Evolutionary conservation across 2,888 invertebrate genomes (phyloP).

Genomic region (Stenurella melanura): DNA sequence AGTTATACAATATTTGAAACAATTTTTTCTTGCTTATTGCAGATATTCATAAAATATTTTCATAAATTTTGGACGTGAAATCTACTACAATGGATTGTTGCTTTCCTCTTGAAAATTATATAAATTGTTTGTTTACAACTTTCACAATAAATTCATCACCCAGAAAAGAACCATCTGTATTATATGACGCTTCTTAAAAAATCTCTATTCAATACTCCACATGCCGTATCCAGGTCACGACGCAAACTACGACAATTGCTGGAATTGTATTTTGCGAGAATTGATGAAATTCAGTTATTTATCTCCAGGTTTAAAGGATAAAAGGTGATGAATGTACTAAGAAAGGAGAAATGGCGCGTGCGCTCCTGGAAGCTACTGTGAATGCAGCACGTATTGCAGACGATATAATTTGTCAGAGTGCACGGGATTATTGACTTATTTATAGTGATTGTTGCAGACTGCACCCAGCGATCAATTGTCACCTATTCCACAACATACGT

Average conservation of each 20-base stretch:
- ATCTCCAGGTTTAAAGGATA: conserved; percentile 41
- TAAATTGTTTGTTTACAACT: not conserved
- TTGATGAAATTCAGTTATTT: conserved; percentile 47
- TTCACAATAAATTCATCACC: not conserved
- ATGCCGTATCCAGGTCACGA: conserved; percentile 26
- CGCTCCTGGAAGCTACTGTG: conserved; percentile 5
- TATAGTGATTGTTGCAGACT: conserved; percentile 55
- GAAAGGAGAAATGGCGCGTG: conserved; percentile 18
- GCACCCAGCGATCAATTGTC: conserved; percentile 47
- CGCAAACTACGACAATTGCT: conserved; percentile 36
- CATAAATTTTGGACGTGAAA: too few species aligned
- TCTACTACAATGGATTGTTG: too few species aligned
- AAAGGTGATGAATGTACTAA: conserved; percentile 40
- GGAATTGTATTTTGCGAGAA: conserved; percentile 40
- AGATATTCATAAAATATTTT: too few species aligned
- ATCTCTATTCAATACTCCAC: not conserved
- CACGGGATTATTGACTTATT: conserved; percentile 58
- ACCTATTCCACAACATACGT: conserved; percentile 12
- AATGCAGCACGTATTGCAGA: conserved; percentile 45
- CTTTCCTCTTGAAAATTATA: not conserved
- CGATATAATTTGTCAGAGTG: conserved; percentile 58
- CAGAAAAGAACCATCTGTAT: not conserved
- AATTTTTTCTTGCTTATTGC: too few species aligned
- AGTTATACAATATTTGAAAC: too few species aligned
- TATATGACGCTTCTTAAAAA: not conserved